Evolutionary conservation across 2,888 invertebrate genomes (phyloP), one percentile per base, ranked within the genome.

Genomic region (Mayetiola destructor): DNA sequence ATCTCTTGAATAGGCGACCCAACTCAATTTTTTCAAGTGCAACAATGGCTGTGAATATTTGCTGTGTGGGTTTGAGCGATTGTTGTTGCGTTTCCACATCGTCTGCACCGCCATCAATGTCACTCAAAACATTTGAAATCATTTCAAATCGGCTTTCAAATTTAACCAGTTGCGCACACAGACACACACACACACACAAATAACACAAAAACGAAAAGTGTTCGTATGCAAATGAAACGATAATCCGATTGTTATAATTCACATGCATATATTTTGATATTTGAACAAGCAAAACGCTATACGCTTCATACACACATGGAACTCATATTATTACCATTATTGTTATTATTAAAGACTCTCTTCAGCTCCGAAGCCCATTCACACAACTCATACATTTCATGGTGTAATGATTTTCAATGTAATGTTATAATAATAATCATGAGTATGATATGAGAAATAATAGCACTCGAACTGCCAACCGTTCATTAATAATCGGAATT

Each of bases 381-480:
- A 27, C 29, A 27, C 16, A 9, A n/a, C 48, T 16, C 48, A 48
- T 48, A 48, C 23, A 48, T 48, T 48, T 48, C 29, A 48, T 48
- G 48, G 48, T n/a, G n/a, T 27, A 48, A 48, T 48, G 48, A 48
- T 48, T 40, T 42, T 48, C 48, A 48, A 27, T 48, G 48, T 48
- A n/a, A n/a, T n/a, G n/a, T n/a, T n/a, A n/a, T n/a, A n/a, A n/a
- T 32, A 48, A 48, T 48, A 48, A 48, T 27, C 48, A 48, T n/a
- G 27, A 48, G 48, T 48, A 48, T 48, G 23, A 48, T 48, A 48
- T n/a, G 27, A n/a, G n/a, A 48, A 48, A 48, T 48, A 48, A 48
- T 48, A 42, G 42, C 48, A 48, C 48, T 48, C 29, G n/a, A 48
- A 48, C 48, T 27, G 27, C 23, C 48, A 48, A 48, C 27, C 48